Base-by-base conservation (phyloP, 2,113 vertebrate genomes). In the Picathartes gymnocephalus region DNA sequence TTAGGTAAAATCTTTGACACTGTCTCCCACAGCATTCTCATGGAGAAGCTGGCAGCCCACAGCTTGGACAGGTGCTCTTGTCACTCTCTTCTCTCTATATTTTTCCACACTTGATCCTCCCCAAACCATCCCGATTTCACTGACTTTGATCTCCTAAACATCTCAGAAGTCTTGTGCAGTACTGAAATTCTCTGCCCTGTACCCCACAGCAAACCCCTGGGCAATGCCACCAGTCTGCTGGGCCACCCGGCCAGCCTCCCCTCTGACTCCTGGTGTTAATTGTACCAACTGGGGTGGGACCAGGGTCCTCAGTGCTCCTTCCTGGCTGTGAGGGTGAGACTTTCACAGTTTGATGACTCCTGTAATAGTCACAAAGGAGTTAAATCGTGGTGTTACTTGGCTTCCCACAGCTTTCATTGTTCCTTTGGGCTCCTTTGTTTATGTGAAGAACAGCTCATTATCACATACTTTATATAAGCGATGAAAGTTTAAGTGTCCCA, bases 201-300 rank as follows among this genome's bases (percentile, higher is more conserved):
- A 27, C 14, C 24, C 30, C 17, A 19, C 35, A 80, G 37, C n/a
- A 83, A 83, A 35, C 21, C 14, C 7, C 2, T 47, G 27, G 25
- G 28, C 45, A 44, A 13, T 28, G 24, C 50, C 53, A 35, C 24
- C 33, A 11, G 17, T 25, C 37, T 69, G 58, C 7, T 5, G 28
- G 30, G 10, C 13, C 17, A 8, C 15, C 10, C 2, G 3, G 37
- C 16, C 71, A 61, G 18, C 37, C 15, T 57, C 28, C 31, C 9
- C 76, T 17, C 12, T 78, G 22, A 14, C 11, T 45, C 25, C 35
- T 64, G 8, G 6, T 35, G 42, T 33, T 42, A 8, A 10, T 9
- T 81, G 18, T 51, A 47, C 13, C 22, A 35, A 0, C 1, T 23
- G 39, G 16, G 15, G 3, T 2, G 4, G 6, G 2, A 21, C 15